Base-by-base conservation (phyloP, 2,888 invertebrate genomes). In the Punctoribates punctum region DNA sequence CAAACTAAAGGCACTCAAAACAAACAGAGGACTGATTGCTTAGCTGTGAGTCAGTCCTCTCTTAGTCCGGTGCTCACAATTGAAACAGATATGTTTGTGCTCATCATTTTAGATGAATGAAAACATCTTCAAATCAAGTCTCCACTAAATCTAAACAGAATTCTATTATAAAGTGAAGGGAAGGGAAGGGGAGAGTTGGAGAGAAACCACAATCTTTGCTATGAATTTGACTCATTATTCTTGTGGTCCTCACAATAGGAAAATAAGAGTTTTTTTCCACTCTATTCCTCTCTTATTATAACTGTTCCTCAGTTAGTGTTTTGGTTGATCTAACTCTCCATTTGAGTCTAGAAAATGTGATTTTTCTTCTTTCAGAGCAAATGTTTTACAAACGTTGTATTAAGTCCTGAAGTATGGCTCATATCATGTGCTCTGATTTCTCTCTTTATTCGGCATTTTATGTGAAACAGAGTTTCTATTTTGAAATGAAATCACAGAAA, bases 151-250 rank as follows among this genome's bases (percentile, higher is more conserved):
- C 25, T 54, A 54, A 54, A 65, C n/a, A n/a, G 34, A 13, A 57
- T 57, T 57, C 20, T 57, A 57, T 57, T 57, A 57, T 57, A 57
- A 57, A 57, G 57, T 57, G 57, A 17, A 23, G 20, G 51, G n/a
- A 51, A 51, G 5, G 51, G 20, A 2, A 51, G 51, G n/a, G n/a
- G 0, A 51, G 51, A 1, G 25, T 9, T 1, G 29, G 17, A 8
- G n/a, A 34, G 65, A 65, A 20, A 65, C 65, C 65, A 34, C 29
- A 65, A 65, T 65, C 29, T 25, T 11, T 65, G 2, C 65, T 17
- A 20, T 25, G 27, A 65, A 65, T 65, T 34, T 65, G 23, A 65
- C 65, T 38, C 65, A 65, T 65, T 65, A 65, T 65, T 65, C 65
- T 65, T 34, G 15, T 29, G 8, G 34, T 29, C 13, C 20, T 65